Conservation (phyloP, 2,113 vertebrate species). For the Gracilinanus agilis region DNA sequence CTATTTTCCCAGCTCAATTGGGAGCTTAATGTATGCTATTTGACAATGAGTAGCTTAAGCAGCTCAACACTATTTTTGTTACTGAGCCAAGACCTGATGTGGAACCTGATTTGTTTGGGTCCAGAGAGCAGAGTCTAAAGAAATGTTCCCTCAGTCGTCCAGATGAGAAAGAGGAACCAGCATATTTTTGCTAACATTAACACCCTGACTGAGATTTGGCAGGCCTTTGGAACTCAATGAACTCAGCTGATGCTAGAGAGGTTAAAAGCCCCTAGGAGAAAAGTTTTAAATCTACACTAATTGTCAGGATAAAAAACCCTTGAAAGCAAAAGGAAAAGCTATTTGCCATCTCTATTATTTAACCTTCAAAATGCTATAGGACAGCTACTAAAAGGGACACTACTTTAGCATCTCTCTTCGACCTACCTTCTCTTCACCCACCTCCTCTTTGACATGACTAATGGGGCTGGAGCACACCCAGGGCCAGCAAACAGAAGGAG, state of each 20-base stretch:
- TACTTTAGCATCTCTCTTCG: background rate
- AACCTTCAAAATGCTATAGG: background rate
- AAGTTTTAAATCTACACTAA: constrained; percentile 51
- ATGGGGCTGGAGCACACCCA: background rate
- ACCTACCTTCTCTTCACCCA: background rate
- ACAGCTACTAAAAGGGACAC: background rate
- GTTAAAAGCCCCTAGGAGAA: constrained; percentile 5
- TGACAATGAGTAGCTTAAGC: background rate
- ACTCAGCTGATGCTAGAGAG: constrained; percentile 16
- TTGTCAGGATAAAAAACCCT: constrained; percentile 62
- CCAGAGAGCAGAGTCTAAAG: background rate
- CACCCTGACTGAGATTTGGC: background rate
- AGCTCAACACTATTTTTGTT: background rate
- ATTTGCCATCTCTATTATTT: constrained; percentile 11
- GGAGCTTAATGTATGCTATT: background rate
- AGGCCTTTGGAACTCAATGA: constrained; percentile 35
- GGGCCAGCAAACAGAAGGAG: background rate
- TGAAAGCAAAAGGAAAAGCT: constrained; percentile 21
- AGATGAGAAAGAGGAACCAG: background rate
- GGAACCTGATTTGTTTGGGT: background rate
- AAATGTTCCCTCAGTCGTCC: background rate
- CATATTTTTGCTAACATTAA: background rate
- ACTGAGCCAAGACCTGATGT: background rate
- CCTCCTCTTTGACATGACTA: constrained; percentile 4
- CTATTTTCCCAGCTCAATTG: background rate